Percentiles rank a stretch among this genome's conserved stretches.
Evolutionary conservation across 1,140 invertebrate species (phyloP).

Genomic region (Drosophila erecta): DNA sequence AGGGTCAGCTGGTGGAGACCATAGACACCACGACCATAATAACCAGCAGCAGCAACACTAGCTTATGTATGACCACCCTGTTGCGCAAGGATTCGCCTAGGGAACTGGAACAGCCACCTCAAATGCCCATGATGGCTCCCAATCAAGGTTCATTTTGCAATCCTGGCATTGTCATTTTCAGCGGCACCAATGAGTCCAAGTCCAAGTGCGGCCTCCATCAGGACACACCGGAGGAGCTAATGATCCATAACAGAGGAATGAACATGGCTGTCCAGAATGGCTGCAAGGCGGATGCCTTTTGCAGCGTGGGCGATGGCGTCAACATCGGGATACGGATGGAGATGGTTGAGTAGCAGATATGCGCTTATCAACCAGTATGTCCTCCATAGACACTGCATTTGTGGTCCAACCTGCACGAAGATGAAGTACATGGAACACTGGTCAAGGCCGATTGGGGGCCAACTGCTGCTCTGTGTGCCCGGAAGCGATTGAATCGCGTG

Average conservation of each 20-base stretch:
- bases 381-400: slow-evolving; percentile 11
- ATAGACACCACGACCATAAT: slow-evolving; percentile 66
- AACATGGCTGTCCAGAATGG: slow-evolving; percentile 4
- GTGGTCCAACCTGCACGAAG: slow-evolving; percentile 7
- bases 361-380: background rate
- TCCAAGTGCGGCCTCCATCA: slow-evolving; percentile 19
- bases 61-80: slow-evolving; percentile 60
- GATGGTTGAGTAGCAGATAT: slow-evolving; percentile 46
- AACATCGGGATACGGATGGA: slow-evolving; percentile 34
- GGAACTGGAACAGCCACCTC: slow-evolving; percentile 9
- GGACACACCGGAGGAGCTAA: background rate
- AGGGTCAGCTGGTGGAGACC: slow-evolving; percentile 59
- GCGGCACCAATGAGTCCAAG: background rate
- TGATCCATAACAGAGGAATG: background rate
- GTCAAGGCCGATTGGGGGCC: slow-evolving; percentile 30
- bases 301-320: slow-evolving; percentile 60
- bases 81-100: slow-evolving; percentile 23
- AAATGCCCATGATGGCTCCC: background rate
- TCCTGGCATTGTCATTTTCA: slow-evolving; percentile 31
- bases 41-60: slow-evolving; percentile 51
- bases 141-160: slow-evolving; percentile 8
- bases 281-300: slow-evolving; percentile 37
- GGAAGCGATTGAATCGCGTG: slow-evolving; percentile 37
- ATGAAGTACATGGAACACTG: slow-evolving; percentile 3
- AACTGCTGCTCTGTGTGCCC: slow-evolving; percentile 10